Evolutionary conservation across 2,888 invertebrate genomes (phyloP).

Genomic region (Drosophila hamatofila): DNA sequence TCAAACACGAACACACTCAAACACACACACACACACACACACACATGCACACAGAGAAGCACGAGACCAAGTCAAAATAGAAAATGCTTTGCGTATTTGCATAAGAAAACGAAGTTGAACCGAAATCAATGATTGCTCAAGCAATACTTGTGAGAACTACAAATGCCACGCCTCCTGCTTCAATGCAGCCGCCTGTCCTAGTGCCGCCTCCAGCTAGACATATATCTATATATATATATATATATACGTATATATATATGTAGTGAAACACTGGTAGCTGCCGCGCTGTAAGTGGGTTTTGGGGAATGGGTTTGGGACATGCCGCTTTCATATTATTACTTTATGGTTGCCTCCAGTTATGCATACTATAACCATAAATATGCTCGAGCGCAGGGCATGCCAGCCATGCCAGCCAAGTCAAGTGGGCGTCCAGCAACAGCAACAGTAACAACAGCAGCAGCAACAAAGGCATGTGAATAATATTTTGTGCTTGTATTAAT

Average conservation of each 20-base stretch:
- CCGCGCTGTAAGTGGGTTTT: background rate
- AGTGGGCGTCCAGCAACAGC: slow-evolving; percentile 27
- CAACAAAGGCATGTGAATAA: slow-evolving; percentile 66
- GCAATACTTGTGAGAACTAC: slow-evolving; percentile 67
- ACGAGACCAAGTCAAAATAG: slow-evolving; percentile 58
- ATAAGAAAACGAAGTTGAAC: slow-evolving; percentile 78
- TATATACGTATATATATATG: slow-evolving; percentile 5
- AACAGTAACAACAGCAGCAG: slow-evolving; percentile 26
- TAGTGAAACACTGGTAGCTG: slow-evolving; percentile 57
- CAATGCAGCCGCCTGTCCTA: slow-evolving; percentile 17
- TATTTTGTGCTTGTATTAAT: slow-evolving; percentile 80
- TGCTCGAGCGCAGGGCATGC: slow-evolving; percentile 57
- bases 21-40: background rate
- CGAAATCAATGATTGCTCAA: slow-evolving; percentile 79
- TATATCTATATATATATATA: slow-evolving; percentile 13
- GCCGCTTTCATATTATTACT: slow-evolving; percentile 77
- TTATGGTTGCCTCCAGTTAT: slow-evolving; percentile 79
- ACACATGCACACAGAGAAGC: slow-evolving; percentile 8
- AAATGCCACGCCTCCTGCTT: slow-evolving; percentile 60
- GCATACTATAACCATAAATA: slow-evolving; percentile 80
- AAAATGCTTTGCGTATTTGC: slow-evolving; percentile 75
- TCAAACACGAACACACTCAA: slow-evolving; percentile 4
- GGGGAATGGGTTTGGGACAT: slow-evolving; percentile 22
- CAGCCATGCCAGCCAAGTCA: slow-evolving; percentile 21
- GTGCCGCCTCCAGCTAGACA: slow-evolving; percentile 37